Evolutionary conservation across 2,797 vertebrate genomes (phyloP), one percentile per base, ranked within the genome.

Genomic region (Zalophus californianus): DNA sequence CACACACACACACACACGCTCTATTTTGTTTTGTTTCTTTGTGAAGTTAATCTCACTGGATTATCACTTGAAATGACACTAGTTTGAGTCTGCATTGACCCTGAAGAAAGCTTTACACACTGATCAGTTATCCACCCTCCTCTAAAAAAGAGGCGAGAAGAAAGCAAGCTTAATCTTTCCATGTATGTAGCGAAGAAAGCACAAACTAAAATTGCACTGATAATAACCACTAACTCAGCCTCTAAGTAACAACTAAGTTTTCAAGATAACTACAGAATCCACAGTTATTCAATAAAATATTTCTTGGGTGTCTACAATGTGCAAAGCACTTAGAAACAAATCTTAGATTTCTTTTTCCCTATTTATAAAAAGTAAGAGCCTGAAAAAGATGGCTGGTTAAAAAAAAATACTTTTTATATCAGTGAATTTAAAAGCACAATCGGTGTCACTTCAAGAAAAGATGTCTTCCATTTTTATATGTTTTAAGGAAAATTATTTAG

Each of bases 51-150:
- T 98, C 94, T 97, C 80, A 92, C 62, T 85, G 90, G 97, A 97
- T 97, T 97, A 95, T 98, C 95, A 93, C 78, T 96, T 97, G 86
- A 94, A 96, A 96, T 97, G 96, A 97, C 92, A 96, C 79, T 70
- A 84, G 85, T 94, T 91, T 97, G 78, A 77, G 86, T 96, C 87
- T 97, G 79, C 92, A 93, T 11, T 98, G 90, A 97, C 96, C 92
- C 96, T 66, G 83, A 97, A 97, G 90, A 70, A 82, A 96, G 96
- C 58, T 97, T 95, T 97, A 89, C 73, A 84, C 41, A 12, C 54
- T 73, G 86, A 95, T 95, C 78, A 96, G 78, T 72, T 91, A 86
- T 29, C n/a, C 52, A 35, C 1, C n/a, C 44, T 15, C n/a, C 27
- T 41, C 80, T 2, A 38, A 21, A 90, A 35, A 52, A 62, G 58